Conservation (phyloP, 1,140 invertebrate species). For the Drosophila pseudoananassae region DNA sequence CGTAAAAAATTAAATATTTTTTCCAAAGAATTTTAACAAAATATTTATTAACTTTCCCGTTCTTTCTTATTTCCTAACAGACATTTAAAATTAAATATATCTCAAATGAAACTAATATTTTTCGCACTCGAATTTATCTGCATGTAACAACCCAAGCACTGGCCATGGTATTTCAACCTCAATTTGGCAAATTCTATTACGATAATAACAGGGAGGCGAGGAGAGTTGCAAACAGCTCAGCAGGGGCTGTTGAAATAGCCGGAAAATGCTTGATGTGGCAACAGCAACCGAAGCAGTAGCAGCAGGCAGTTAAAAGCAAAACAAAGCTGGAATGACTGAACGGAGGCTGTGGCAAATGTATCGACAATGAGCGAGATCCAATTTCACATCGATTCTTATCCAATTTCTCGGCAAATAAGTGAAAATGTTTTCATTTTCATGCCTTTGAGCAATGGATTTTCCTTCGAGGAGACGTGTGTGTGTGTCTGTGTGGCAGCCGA, state of each 20-base stretch:
- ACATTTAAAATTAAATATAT: not conserved
- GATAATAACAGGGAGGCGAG: conserved; percentile 66
- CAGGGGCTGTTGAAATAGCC: conserved; percentile 58
- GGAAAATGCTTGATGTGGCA: conserved; percentile 78
- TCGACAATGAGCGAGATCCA: conserved; percentile 82
- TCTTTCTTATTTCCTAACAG: too few species aligned
- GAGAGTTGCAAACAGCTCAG: conserved; percentile 4
- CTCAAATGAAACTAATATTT: not conserved
- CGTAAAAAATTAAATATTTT: too few species aligned
- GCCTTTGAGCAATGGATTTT: conserved; percentile 58
- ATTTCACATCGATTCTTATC: conserved; percentile 84
- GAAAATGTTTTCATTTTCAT: conserved; percentile 82
- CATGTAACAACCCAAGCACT: conserved; percentile 6
- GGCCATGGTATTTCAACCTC: conserved; percentile 80
- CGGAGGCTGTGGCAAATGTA: conserved; percentile 58
- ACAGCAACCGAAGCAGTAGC: conserved; percentile 14
- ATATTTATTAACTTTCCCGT: too few species aligned
- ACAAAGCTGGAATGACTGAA: conserved; percentile 48
- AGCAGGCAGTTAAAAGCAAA: conserved; percentile 73
- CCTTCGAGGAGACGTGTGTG: conserved; percentile 4
- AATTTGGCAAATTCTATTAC: conserved; percentile 84
- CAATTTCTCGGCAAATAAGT: conserved; percentile 83
- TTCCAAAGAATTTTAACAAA: too few species aligned
- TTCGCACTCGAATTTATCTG: not conserved
- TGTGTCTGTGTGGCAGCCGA: conserved; percentile 47